phyloP scores from a whole-genome alignment of 2,797 vertebrate species.

The Darevskia nairensis region DNA sequence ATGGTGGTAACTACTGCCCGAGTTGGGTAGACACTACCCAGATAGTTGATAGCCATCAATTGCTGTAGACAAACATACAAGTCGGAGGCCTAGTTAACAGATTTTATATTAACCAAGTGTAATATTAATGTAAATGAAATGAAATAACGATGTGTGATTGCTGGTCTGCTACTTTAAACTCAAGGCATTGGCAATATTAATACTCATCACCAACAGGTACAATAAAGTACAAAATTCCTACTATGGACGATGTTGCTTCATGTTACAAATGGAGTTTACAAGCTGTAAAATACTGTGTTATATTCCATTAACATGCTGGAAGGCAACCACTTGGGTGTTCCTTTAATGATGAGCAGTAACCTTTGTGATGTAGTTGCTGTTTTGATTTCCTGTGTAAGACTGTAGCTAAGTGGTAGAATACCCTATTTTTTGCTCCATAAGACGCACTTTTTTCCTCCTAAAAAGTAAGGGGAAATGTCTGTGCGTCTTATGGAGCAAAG shows the following conservation, averaged over 20 bases:
- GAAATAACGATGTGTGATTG: neutral
- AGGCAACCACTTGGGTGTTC: neutral
- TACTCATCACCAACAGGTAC: neutral
- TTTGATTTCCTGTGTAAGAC: neutral
- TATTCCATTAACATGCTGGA: neutral
- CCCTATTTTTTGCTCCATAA: too few relatives aligned
- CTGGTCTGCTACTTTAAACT: neutral
- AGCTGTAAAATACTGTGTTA: neutral
- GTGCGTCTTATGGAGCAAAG: too few relatives aligned
- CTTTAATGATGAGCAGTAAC: neutral
- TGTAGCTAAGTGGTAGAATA: neutral
- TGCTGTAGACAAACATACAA: slow-evolving; percentile 77
- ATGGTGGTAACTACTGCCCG: slow-evolving; percentile 94
- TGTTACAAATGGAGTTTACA: neutral
- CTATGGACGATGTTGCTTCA: too few relatives aligned
- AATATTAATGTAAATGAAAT: neutral
- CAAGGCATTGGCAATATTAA: neutral
- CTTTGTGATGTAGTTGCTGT: neutral
- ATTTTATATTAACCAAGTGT: neutral
- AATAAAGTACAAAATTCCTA: neutral
- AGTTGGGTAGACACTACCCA: slow-evolving; percentile 96
- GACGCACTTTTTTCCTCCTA: too few relatives aligned
- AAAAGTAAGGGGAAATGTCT: too few relatives aligned
- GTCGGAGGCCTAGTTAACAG: neutral
- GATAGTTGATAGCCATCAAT: slow-evolving; percentile 96